Percentiles rank a stretch among this genome's conserved stretches.
Conservation (phyloP, 2,113 vertebrate genomes). For the Octodon degus region DNA sequence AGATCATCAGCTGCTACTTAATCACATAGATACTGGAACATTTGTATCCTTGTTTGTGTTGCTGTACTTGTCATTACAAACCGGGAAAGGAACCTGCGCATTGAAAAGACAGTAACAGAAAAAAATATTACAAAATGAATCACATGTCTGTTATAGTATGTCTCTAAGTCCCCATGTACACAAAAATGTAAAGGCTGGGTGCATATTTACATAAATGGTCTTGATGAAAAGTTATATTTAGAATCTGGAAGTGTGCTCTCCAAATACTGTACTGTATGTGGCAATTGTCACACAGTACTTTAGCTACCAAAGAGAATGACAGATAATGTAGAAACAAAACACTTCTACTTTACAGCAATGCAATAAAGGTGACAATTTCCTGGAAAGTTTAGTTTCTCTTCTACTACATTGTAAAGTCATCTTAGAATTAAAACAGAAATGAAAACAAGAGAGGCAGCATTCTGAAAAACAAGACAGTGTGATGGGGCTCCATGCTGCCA, state of each 20-base stretch:
- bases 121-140: constrained; percentile 52
- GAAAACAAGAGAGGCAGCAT: constrained; percentile 46
- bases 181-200: constrained; percentile 57
- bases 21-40: not conserved
- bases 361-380: constrained; percentile 46
- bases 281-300: constrained; percentile 42
- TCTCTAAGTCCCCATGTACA: not conserved
- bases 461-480: constrained; percentile 58
- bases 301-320: constrained; percentile 22
- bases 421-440: constrained; percentile 59
- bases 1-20: constrained; percentile 49
- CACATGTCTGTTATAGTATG: constrained; percentile 1
- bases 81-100: constrained; percentile 20
- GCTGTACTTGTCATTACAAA: constrained; percentile 39
- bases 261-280: constrained; percentile 44
- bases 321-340: constrained; percentile 55
- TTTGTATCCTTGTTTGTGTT: not conserved
- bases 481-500: constrained; percentile 2
- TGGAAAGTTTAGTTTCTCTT: constrained; percentile 61
- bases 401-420: constrained; percentile 19
- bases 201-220: constrained; percentile 60
- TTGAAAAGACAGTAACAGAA: constrained; percentile 37
- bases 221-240: constrained; percentile 45
- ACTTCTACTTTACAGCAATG: constrained; percentile 45
- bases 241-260: constrained; percentile 51